Evolutionary conservation across 2,888 invertebrate genomes (phyloP), one percentile per base, ranked within the genome.

Genomic region (Stramonita haemastoma): DNA sequence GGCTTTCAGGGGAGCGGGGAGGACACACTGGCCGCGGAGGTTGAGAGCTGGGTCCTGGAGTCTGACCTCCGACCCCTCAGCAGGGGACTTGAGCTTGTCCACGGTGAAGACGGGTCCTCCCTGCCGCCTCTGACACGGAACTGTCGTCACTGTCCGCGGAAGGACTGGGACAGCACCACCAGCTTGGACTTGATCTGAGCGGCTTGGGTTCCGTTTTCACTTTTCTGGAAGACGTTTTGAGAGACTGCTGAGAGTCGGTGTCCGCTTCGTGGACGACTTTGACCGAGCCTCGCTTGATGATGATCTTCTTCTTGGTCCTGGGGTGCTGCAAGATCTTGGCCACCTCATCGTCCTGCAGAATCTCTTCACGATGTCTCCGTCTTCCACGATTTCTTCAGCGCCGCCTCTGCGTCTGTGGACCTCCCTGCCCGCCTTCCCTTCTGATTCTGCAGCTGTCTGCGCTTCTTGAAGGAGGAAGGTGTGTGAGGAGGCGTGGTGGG

Each of bases 1-100:
- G 66, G 89, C 89, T 66, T 89, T 89, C 56, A 89, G 26, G 46
- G 89, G 89, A n/a, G 89, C 84, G 89, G 89, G 34, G 89, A 89
- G 32, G 70, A 70, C 81, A 84, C 22, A 29, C 88, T 88, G 34
- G 85, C 56, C 19, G 57, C 36, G 29, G 89, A 73, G 8, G 84
- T 29, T 70, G 46, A 22, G 89, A 89, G 32, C 46, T 46, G 13
- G 89, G 83, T 32, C 89, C 89, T 85, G 36, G 84, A 84, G 0
- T 89, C 85, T 15, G 85, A 70, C 85, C 84, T 85, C 56, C 89
- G 26, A 0, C 85, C 73, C 36, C 85, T 89, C 70, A 89, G 73
- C 70, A 85, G 22, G 22, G 36, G 89, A 26, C 57, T 77, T 84
- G 22, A 89, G 85, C 19, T 85, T 89, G 85, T 89, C 85, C 89